These are phyloP conservation scores for Cyclophora punctaria DNA, from an alignment of 2,888 invertebrate species.

Conservation along the genomic window DNA sequence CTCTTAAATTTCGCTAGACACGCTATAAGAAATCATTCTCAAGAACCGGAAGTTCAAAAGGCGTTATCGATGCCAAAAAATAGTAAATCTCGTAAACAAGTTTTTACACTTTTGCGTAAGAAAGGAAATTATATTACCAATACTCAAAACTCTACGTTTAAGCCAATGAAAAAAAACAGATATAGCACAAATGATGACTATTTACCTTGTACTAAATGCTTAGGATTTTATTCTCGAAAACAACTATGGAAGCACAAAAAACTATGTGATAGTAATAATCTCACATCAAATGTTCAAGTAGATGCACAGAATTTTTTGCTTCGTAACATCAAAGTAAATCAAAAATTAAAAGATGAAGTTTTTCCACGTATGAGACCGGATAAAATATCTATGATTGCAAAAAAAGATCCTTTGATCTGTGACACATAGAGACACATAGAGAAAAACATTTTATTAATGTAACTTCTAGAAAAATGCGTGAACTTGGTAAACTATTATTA, in stretches of 20 bases:
- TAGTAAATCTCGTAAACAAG: neutral
- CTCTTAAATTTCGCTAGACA: slow-evolving; percentile 4
- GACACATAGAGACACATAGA: slow-evolving; percentile 11
- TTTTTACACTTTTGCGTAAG: neutral
- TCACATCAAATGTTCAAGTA: slow-evolving; percentile 18
- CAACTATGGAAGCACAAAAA: slow-evolving; percentile 22
- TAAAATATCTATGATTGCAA: slow-evolving; percentile 11
- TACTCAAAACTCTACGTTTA: neutral
- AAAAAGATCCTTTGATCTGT: slow-evolving; percentile 16
- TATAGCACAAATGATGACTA: neutral
- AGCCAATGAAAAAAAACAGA: slow-evolving; percentile 3
- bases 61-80: slow-evolving; percentile 4
- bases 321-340: slow-evolving; percentile 22
- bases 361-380: slow-evolving; percentile 8
- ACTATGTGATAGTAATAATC: slow-evolving; percentile 13
- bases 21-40: slow-evolving; percentile 1
- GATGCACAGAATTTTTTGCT: slow-evolving; percentile 26
- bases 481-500: slow-evolving; percentile 13
- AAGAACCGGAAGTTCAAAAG: slow-evolving; percentile 3
- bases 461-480: slow-evolving; percentile 13
- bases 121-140: slow-evolving; percentile 5
- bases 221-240: slow-evolving; percentile 6
- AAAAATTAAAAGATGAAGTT: slow-evolving; percentile 19
- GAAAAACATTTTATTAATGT: slow-evolving; percentile 19
- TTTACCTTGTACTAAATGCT: slow-evolving; percentile 1